Evolutionary conservation across 2,113 vertebrate genomes (phyloP).

Genomic region (Tragelaphus strepsiceros): DNA sequence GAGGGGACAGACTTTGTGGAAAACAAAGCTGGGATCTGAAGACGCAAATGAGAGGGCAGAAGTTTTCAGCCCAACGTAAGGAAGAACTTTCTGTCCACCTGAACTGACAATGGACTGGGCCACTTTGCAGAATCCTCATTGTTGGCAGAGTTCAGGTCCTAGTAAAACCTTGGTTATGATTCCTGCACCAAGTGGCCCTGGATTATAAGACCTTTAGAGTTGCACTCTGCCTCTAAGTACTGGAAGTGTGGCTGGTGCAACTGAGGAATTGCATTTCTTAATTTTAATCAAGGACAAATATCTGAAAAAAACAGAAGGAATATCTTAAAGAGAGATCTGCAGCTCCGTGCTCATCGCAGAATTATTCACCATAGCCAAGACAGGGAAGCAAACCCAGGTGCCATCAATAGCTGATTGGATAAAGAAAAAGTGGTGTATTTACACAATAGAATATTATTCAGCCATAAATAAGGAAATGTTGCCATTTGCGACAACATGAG

Average conservation of each 20-base stretch:
- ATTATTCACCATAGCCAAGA: background rate
- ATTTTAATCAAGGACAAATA: background rate
- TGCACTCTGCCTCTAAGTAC: background rate
- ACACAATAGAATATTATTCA: background rate
- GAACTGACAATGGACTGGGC: background rate
- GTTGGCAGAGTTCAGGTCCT: background rate
- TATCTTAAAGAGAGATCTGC: background rate
- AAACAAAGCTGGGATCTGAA: background rate
- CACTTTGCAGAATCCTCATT: background rate
- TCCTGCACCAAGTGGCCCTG: background rate
- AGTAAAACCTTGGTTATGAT: background rate
- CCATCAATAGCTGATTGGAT: background rate
- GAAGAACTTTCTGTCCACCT: background rate
- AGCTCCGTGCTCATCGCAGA: background rate
- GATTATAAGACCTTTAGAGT: background rate
- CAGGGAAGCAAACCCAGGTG: background rate
- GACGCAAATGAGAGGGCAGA: background rate
- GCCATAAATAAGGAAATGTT: background rate
- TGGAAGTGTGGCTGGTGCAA: background rate
- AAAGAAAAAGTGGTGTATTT: background rate
- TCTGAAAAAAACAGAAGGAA: background rate
- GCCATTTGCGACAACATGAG: background rate
- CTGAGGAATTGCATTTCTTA: background rate
- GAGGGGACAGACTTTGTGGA: background rate
- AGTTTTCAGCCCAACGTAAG: background rate